phyloP scores from a whole-genome alignment of 1,140 invertebrate species.

The Zaprionus vittiger region DNA sequence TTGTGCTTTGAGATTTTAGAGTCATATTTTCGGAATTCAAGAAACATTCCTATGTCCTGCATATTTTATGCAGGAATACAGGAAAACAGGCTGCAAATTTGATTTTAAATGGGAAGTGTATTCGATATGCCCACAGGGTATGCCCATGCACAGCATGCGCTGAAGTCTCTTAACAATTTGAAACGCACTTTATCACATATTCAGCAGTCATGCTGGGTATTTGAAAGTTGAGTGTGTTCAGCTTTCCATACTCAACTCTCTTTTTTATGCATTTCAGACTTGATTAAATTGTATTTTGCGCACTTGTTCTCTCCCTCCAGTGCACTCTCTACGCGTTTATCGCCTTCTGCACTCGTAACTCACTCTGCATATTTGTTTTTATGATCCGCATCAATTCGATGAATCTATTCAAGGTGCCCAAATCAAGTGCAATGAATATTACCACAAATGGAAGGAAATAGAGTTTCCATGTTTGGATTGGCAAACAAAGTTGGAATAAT shows the following conservation, averaged over 20 bases:
- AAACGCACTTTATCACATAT: too few relatives aligned
- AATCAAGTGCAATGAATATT: constrained; percentile 1
- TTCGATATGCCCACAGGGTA: too few relatives aligned
- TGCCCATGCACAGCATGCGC: too few relatives aligned
- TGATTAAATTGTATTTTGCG: not conserved
- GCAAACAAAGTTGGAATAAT: constrained; percentile 1
- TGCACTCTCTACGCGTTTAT: not conserved
- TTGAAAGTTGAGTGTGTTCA: not conserved
- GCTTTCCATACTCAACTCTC: not conserved
- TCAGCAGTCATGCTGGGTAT: not conserved
- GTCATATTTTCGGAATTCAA: too few relatives aligned
- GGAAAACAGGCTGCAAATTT: too few relatives aligned
- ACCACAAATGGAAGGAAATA: not conserved
- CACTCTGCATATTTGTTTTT: constrained; percentile 2
- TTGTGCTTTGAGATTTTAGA: too few relatives aligned
- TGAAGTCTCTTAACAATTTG: too few relatives aligned
- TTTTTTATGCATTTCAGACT: not conserved
- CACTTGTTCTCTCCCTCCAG: not conserved
- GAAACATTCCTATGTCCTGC: too few relatives aligned
- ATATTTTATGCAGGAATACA: too few relatives aligned
- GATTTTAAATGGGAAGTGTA: too few relatives aligned
- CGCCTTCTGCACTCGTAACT: not conserved
- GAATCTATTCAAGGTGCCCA: not conserved
- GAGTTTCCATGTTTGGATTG: not conserved
- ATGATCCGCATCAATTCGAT: constrained; percentile 3